Percentiles rank a stretch among this genome's conserved stretches.
Conservation (phyloP, 1,140 invertebrate species). For the Ostrea denselamellosa region DNA sequence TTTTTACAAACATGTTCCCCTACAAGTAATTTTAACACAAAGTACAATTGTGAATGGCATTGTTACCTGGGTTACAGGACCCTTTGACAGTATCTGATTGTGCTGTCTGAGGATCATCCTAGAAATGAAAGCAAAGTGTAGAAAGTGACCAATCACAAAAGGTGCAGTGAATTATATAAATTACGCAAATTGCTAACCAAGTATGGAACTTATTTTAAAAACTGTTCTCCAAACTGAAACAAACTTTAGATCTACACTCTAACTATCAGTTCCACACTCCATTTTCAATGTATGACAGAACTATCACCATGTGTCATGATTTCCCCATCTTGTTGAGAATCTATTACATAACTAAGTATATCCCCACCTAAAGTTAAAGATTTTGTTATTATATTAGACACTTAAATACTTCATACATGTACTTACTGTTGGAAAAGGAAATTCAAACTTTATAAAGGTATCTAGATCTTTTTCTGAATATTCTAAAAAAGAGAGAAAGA, state of each 20-base stretch:
- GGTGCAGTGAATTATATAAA: too few species aligned
- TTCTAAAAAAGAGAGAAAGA: constrained; percentile 79
- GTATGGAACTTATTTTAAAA: too few species aligned
- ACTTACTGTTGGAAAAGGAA: constrained; percentile 92
- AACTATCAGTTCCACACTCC: too few species aligned
- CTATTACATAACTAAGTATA: too few species aligned
- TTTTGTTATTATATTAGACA: neutral
- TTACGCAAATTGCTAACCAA: too few species aligned
- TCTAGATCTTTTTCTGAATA: constrained; percentile 92
- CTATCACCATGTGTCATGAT: too few species aligned
- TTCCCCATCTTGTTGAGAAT: too few species aligned
- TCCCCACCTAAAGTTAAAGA: neutral
- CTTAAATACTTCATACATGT: neutral
- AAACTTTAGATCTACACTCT: too few species aligned
- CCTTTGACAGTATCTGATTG: constrained; percentile 89
- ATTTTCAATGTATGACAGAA: too few species aligned
- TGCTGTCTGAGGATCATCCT: constrained; percentile 89
- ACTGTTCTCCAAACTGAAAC: too few species aligned
- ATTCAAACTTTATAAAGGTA: constrained; percentile 96
- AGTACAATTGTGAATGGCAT: neutral
- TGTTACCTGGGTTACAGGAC: constrained; percentile 87
- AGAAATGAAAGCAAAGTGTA: constrained; percentile 38
- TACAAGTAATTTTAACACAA: neutral
- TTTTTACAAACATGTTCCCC: too few species aligned
- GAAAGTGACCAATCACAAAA: neutral